Base-by-base conservation (phyloP, 2,113 vertebrate genomes). In the Plecturocebus donacophilus region DNA sequence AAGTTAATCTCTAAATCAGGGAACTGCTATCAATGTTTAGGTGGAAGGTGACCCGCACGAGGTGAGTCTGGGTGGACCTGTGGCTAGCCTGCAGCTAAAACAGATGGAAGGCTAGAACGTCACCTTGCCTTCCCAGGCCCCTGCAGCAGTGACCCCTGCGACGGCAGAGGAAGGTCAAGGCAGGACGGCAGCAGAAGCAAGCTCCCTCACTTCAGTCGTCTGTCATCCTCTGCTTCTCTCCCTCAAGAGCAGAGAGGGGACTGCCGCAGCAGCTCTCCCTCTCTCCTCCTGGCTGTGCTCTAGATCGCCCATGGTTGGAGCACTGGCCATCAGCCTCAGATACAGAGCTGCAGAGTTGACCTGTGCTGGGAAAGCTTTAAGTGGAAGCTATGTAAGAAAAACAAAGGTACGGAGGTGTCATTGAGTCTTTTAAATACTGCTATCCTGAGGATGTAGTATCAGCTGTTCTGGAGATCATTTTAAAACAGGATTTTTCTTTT, bases 401-500 rank as follows among this genome's bases (percentile, higher is more conserved):
- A 81, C 64, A 80, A 40, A 73, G 20, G 30, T 14, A 68, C 3
- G 49, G 4, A 93, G 27, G 38, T 23, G 71, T 40, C 64, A 56
- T 16, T 64, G 3, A 89, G 61, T 58, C 9, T n/a, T 21, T 87
- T 91, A 90, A 61, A 86, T 68, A n/a, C 2, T 25, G 20, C 6
- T 49, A 14, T n/a, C n/a, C 38, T 58, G 35, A 11, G 17, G 38
- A 71, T 47, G 47, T 49, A 70, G 54, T 10, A 58, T 66, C 56
- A 19, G 47, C 23, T 94, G 8, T 45, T 45, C 42, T 30, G 40
- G 21, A 91, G 16, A 79, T 75, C 13, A 75, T 84, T 96, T 97
- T 77, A 95, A 93, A 96, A 90, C 0, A 96, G 58, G 13, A 95
- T 35, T 92, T 25, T 21, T 61, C 10, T 35, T 58, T 56, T 81